A percentile compares a stretch with the other conserved stretches of the same genome.
Evolutionary conservation across 2,797 vertebrate species (phyloP).

Genomic region (Okamejei kenojei): DNA sequence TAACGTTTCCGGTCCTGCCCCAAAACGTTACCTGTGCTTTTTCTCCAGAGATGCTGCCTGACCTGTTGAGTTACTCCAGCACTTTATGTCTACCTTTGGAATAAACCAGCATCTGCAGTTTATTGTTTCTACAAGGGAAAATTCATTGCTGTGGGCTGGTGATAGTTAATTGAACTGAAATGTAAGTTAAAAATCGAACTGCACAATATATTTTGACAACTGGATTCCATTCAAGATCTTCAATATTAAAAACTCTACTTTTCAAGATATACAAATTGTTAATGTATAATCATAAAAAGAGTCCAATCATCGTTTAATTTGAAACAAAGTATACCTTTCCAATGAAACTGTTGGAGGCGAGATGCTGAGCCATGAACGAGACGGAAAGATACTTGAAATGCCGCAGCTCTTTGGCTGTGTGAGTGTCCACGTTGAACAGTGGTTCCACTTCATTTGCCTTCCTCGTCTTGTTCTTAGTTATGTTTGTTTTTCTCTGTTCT

Average conservation of each 20-base stretch:
- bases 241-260: not conserved
- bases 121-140: too few species aligned
- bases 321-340: constrained; percentile 66
- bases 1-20: too few species aligned
- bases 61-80: too few species aligned
- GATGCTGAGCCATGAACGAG: constrained; percentile 81
- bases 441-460: constrained; percentile 54
- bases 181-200: not conserved
- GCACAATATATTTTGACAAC: not conserved
- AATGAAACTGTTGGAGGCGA: constrained; percentile 73
- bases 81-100: too few species aligned
- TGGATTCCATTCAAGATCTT: not conserved
- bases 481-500: constrained; percentile 48
- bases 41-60: too few species aligned
- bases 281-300: not conserved
- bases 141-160: too few species aligned
- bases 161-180: not conserved
- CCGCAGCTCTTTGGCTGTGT: constrained; percentile 81
- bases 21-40: too few species aligned
- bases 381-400: constrained; percentile 85
- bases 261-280: not conserved
- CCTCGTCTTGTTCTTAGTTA: constrained; percentile 41
- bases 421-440: constrained; percentile 71
- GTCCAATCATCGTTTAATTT: not conserved
- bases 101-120: too few species aligned